phyloP scores from a whole-genome alignment of 2,113 vertebrate species.

The Puntigrus tetrazona region DNA sequence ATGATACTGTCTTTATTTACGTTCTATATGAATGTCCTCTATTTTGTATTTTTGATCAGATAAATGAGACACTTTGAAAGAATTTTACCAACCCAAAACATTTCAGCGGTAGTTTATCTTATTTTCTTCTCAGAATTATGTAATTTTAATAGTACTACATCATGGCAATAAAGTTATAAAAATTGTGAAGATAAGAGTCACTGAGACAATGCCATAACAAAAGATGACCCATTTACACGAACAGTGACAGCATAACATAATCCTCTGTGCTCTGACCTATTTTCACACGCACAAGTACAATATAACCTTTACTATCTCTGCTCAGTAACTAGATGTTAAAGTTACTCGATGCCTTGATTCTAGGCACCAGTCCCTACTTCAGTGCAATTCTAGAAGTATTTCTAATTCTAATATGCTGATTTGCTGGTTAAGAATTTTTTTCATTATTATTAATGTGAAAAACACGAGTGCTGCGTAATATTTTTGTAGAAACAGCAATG shows the following conservation, averaged over 20 bases:
- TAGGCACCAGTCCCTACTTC: not conserved
- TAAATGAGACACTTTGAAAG: too few relatives aligned
- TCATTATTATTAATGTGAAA: too few relatives aligned
- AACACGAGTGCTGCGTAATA: too few relatives aligned
- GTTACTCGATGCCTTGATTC: not conserved
- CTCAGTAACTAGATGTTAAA: not conserved
- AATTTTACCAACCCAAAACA: not conserved
- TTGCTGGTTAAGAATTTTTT: too few relatives aligned
- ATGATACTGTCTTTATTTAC: too few relatives aligned
- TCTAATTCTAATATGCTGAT: not conserved
- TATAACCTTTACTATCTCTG: not conserved
- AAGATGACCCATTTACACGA: conserved; percentile 9
- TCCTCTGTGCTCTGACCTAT: not conserved
- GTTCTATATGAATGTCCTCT: too few relatives aligned
- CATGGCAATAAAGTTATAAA: not conserved
- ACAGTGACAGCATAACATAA: not conserved
- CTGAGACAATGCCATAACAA: not conserved
- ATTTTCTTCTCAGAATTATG: not conserved
- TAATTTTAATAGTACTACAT: not conserved
- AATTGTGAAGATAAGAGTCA: not conserved
- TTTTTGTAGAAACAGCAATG: too few relatives aligned
- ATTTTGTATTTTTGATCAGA: too few relatives aligned
- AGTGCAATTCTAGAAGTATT: not conserved
- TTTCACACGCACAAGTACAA: not conserved
- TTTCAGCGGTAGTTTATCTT: not conserved